phyloP scores from a whole-genome alignment of 1,140 invertebrate genomes.

The Laupala kohalensis region DNA sequence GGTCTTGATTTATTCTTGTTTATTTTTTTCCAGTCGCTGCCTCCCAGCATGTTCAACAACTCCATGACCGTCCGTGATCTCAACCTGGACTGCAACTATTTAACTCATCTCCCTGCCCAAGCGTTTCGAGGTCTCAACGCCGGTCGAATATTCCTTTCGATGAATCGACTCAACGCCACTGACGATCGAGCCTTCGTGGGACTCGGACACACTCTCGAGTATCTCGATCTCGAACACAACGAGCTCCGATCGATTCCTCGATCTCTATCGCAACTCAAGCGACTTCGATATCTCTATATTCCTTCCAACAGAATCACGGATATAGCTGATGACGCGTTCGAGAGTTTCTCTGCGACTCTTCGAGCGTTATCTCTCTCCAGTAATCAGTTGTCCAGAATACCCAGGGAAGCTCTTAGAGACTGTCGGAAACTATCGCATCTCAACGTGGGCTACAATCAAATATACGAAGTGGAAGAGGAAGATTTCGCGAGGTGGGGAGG shows the following conservation, averaged over 20 bases:
- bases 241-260: slow-evolving; percentile 49
- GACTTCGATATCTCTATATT: slow-evolving; percentile 66
- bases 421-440: slow-evolving; percentile 62
- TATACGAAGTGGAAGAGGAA: slow-evolving; percentile 53
- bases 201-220: slow-evolving; percentile 56
- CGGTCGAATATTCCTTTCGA: slow-evolving; percentile 61
- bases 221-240: slow-evolving; percentile 72
- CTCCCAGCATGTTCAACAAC: slow-evolving; percentile 44
- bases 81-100: slow-evolving; percentile 63
- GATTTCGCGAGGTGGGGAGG: slow-evolving; percentile 69
- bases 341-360: slow-evolving; percentile 41
- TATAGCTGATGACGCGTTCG: slow-evolving; percentile 39
- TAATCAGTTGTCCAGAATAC: slow-evolving; percentile 60
- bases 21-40: slow-evolving; percentile 38
- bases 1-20: no score
- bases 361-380: slow-evolving; percentile 67
- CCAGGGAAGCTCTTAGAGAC: slow-evolving; percentile 47
- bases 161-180: slow-evolving; percentile 54
- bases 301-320: slow-evolving; percentile 61
- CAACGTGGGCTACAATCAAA: slow-evolving; percentile 77
- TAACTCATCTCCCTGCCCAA: slow-evolving; percentile 44
- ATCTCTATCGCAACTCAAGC: slow-evolving; percentile 48
- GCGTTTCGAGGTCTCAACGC: slow-evolving; percentile 53
- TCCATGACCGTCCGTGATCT: slow-evolving; percentile 61
- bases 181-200: slow-evolving; percentile 56